Evolutionary conservation across 2,113 vertebrate genomes (phyloP).

Genomic region (Tiliqua scincoides): DNA sequence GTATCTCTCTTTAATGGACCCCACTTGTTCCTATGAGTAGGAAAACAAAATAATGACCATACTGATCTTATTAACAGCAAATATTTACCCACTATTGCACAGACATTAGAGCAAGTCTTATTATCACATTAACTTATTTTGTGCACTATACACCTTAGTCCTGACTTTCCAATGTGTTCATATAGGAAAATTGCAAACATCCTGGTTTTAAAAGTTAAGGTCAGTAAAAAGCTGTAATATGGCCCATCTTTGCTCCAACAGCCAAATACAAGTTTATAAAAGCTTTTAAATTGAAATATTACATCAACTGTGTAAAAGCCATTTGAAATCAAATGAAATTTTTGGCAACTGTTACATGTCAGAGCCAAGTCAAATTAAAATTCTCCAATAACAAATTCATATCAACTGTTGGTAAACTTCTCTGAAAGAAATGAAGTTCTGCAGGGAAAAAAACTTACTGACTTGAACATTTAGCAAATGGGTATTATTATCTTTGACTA

Average conservation of each 20-base stretch:
- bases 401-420: constrained; percentile 12
- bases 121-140: constrained; percentile 18
- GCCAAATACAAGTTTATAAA: not conserved
- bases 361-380: not conserved
- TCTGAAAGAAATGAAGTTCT: not conserved
- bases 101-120: not conserved
- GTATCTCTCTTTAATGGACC: constrained; percentile 95
- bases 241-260: not conserved
- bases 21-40: constrained; percentile 91
- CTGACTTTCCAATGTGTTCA: not conserved
- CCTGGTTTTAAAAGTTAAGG: not conserved
- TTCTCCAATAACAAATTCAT: not conserved
- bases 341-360: not conserved
- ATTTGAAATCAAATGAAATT: not conserved
- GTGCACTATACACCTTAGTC: not conserved
- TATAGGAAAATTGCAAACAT: not conserved
- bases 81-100: not conserved
- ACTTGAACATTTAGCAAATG: not conserved
- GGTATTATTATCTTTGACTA: not conserved
- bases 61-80: constrained; percentile 16
- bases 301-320: not conserved
- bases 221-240: not conserved
- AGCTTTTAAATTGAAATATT: not conserved
- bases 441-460: not conserved
- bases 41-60: constrained; percentile 46